Conservation (phyloP, 92 coral and sea anemone genomes). For the Phenganax stokvisi region DNA sequence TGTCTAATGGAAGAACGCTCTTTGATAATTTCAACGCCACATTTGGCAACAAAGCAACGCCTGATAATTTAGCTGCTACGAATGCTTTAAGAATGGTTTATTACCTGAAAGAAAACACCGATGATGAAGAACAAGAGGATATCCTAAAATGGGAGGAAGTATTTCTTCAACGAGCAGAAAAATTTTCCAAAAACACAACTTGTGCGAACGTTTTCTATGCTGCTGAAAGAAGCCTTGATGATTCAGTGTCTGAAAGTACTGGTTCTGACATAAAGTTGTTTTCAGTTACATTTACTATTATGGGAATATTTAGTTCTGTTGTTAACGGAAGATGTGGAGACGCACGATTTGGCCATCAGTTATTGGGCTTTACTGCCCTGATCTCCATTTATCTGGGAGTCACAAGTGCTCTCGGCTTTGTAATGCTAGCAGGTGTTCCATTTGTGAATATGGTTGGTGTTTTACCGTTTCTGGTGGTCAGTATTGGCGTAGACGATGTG, state of each 20-base stretch:
- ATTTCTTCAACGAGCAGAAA: conserved; percentile 31
- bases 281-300: conserved; percentile 55
- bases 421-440: conserved; percentile 51
- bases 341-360: conserved; percentile 57
- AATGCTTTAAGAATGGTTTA: conserved; percentile 23
- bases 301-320: conserved; percentile 60
- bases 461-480: conserved; percentile 64
- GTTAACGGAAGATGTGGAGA: conserved; percentile 59
- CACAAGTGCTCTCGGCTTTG: conserved; percentile 61
- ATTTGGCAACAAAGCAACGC: neutral
- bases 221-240: conserved; percentile 60
- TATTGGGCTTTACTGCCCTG: conserved; percentile 56
- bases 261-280: conserved; percentile 43
- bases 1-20: conserved; percentile 27
- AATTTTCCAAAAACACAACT: conserved; percentile 33
- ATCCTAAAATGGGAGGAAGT: conserved; percentile 49
- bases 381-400: conserved; percentile 67
- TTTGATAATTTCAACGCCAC: neutral
- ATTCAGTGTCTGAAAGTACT: conserved; percentile 64
- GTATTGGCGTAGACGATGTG: conserved; percentile 73
- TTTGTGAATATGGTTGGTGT: conserved; percentile 69
- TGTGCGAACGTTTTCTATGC: conserved; percentile 48
- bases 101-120: conserved; percentile 36
- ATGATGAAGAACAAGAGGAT: conserved; percentile 26
- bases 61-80: neutral